phyloP scores from a whole-genome alignment of 2,888 invertebrate genomes.

The Prosopocoilus inquinatus region DNA sequence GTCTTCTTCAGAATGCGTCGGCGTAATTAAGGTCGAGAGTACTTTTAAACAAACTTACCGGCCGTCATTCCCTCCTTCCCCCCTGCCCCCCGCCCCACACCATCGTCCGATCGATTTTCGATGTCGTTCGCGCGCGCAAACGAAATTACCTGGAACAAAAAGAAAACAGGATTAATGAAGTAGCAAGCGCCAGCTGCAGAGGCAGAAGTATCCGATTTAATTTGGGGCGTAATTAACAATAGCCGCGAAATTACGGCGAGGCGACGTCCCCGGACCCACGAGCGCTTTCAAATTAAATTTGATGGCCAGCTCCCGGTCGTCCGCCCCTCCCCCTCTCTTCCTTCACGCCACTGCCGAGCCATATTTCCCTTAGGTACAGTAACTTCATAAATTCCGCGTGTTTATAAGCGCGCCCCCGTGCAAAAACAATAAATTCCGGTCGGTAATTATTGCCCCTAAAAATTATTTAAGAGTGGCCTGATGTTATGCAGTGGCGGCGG shows the following conservation, averaged over 20 bases:
- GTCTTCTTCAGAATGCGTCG: too few relatives aligned
- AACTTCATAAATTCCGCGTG: constrained; percentile 15
- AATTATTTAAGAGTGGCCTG: too few relatives aligned
- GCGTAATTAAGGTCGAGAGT: too few relatives aligned
- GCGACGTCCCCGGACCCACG: constrained; percentile 27
- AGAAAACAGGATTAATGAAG: constrained; percentile 1
- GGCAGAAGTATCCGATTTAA: constrained; percentile 1
- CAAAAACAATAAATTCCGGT: too few relatives aligned
- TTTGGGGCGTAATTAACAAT: constrained; percentile 22
- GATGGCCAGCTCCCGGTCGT: constrained; percentile 21
- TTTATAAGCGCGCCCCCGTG: background rate
- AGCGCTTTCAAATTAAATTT: constrained; percentile 33
- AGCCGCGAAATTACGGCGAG: constrained; percentile 23
- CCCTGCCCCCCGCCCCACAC: too few relatives aligned
- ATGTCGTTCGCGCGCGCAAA: background rate
- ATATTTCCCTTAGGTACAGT: constrained; percentile 17
- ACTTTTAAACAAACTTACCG: too few relatives aligned
- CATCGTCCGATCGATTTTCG: too few relatives aligned
- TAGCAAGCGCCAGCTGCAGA: background rate
- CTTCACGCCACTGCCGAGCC: constrained; percentile 7
- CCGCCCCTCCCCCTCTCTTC: background rate
- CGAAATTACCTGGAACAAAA: constrained; percentile 4
- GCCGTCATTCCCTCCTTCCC: too few relatives aligned
- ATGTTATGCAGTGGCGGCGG: too few relatives aligned
- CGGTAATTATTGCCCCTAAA: too few relatives aligned